Conservation (phyloP, 2,113 vertebrate genomes). For the Burhinus oedicnemus region DNA sequence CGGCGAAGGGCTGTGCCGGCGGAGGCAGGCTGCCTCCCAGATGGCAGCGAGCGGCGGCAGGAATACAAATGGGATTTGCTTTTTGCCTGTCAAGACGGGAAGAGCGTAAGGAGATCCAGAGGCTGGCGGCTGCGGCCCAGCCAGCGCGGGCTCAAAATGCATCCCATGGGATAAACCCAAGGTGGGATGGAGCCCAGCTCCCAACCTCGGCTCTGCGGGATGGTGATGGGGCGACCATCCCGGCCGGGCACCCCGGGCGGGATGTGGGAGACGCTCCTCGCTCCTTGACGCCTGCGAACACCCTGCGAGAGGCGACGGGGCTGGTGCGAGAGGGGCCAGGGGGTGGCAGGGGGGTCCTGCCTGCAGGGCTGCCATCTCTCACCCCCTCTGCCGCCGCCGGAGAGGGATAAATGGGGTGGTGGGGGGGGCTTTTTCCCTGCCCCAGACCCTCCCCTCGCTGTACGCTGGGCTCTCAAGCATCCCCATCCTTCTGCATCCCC, state of each 20-base stretch:
- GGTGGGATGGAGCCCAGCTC: neutral
- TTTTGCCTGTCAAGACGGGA: neutral
- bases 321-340: neutral
- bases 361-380: neutral
- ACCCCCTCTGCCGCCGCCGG: neutral
- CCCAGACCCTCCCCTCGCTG: neutral
- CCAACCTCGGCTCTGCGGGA: fast-evolving
- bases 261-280: neutral
- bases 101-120: neutral
- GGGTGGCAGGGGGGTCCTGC: neutral
- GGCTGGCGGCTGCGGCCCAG: neutral
- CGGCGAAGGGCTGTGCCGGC: fast-evolving
- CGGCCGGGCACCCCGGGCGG: neutral
- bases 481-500: neutral
- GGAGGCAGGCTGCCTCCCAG: neutral
- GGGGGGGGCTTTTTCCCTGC: neutral
- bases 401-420: neutral
- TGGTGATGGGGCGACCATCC: too few relatives aligned
- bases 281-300: neutral
- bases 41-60: neutral
- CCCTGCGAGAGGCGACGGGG: neutral
- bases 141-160: neutral
- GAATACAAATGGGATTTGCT: neutral
- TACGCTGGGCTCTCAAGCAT: neutral
- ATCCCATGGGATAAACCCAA: neutral